Evolutionary conservation across 2,113 vertebrate species (phyloP), one percentile per base, ranked within the genome.

Genomic region (Circaetus gallicus): DNA sequence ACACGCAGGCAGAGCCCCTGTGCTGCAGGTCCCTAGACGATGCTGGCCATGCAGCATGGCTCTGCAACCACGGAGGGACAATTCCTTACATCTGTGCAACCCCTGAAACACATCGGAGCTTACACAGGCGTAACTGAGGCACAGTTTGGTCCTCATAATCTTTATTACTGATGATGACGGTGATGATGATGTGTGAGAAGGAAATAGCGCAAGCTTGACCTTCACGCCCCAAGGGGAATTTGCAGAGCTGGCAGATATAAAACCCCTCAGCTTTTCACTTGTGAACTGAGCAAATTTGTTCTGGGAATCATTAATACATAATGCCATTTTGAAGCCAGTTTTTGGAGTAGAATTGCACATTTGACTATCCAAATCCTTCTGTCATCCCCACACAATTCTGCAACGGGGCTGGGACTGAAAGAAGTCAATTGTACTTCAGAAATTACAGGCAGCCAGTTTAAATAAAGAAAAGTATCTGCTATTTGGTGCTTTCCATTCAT

Each of bases 141-240:
- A 50, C 84, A 66, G 55, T 83, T 97, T 82, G 86, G 78, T 71
- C 70, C 58, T 87, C 66, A 73, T 70, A 91, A 82, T 85, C 86
- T 89, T 90, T 96, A 85, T 91, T 94, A 86, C 92, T 93, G 89
- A 74, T 89, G 86, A 81, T 86, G 90, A 93, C 3, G 6, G 84
- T 85, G 74, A 90, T 95, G 94, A 97, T 97, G 96, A 97, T 97
- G 95, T 96, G 95, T 95, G 95, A 97, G 96, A 85, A 95, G 94
- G 95, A 97, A 97, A 96, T 90, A 96, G 79, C 25, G 2, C 93
- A 88, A 97, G 78, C 50, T 94, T 96, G 94, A 91, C 86, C 89
- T 96, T 91, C 81, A 55, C 2, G 10, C 78, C 82, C 70, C 71
- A 62, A 28, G 32, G 86, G 49, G 73, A 95, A 89, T 89, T 94